Evolutionary conservation across 2,888 invertebrate genomes (phyloP), one percentile per base, ranked within the genome.

Genomic region (Epistrophe grossulariae): DNA sequence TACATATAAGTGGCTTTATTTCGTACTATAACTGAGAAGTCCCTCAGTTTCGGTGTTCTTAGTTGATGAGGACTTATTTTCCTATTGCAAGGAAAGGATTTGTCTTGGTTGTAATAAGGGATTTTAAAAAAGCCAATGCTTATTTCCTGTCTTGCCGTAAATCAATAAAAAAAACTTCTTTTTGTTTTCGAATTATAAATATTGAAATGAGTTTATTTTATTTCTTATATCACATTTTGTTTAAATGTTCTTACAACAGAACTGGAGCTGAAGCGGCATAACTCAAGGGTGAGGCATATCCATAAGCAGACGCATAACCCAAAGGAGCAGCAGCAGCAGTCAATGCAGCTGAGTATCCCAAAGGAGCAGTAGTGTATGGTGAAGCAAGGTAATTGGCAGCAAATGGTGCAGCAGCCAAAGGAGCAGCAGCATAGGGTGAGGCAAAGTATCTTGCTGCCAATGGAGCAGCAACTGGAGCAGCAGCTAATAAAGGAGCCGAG

Each of bases 381-480:
- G 40, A 70, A 19, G 52, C 35, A 24, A 50, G 19, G 52, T 70
- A 70, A 24, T 52, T 70, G 15, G 66, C 66, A 45, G 77, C 66
- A 17, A 77, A 57, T 45, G 76, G 76, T 19, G 68, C 31, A n/a
- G 52, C 76, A 52, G n/a, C 40, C 24, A 62, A 62, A 17, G 76
- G 76, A 7, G 40, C 62, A 15, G 40, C 62, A 15, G 55, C 52
- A 8, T 66, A 50, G 6, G 76, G 76, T n/a, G 64, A 50, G 15
- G 68, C 35, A 5, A 66, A 19, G 7, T 73, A 73, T 38, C 73
- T 73, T 17, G 60, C 73, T 15, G 59, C 52, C 9, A 48, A 70
- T 59, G 68, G 70, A 28, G 68, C 64, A 57, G 81, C 71, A 72
- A 76, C 78, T 59, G 68, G 70, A 28, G 68, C 64, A 57, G 81